A percentile compares a stretch with the other conserved stretches of the same genome.
phyloP scores from a whole-genome alignment of 2,888 invertebrate species.

The Anoplius nigerrimus region DNA sequence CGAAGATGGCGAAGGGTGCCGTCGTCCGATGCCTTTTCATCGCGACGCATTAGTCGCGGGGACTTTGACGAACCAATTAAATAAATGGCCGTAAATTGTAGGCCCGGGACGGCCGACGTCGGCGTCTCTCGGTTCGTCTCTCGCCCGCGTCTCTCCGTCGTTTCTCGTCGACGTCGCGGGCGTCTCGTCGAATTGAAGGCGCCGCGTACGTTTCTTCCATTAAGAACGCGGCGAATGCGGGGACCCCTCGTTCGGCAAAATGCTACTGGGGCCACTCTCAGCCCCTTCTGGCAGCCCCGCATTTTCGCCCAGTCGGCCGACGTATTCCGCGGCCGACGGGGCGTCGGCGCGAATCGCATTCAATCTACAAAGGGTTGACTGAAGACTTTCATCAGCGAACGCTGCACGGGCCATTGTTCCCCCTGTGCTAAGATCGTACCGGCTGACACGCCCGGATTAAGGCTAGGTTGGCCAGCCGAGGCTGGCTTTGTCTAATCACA shows the following conservation, averaged over 20 bases:
- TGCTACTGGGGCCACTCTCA: slow-evolving; percentile 43
- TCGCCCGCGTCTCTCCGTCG: too few relatives aligned
- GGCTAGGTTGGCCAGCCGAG: slow-evolving; percentile 2
- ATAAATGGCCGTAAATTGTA: slow-evolving; percentile 63
- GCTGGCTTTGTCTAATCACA: too few relatives aligned
- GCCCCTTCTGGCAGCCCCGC: slow-evolving; percentile 29
- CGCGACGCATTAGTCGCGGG: slow-evolving; percentile 39
- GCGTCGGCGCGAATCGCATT: slow-evolving; percentile 58
- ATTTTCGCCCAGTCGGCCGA: slow-evolving; percentile 30
- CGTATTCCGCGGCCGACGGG: slow-evolving; percentile 35
- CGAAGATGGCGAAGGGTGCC: slow-evolving; percentile 6
- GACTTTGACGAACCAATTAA: slow-evolving; percentile 61
- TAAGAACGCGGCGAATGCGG: slow-evolving; percentile 34
- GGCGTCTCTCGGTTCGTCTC: too few relatives aligned
- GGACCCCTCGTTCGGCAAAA: slow-evolving; percentile 33
- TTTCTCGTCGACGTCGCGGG: slow-evolving; percentile 38
- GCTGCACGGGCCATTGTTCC: slow-evolving; percentile 47
- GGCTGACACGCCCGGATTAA: slow-evolving; percentile 20
- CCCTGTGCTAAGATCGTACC: slow-evolving; percentile 39
- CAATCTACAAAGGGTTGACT: slow-evolving; percentile 58
- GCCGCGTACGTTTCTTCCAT: slow-evolving; percentile 56
- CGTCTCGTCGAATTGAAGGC: slow-evolving; percentile 14
- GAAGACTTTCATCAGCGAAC: slow-evolving; percentile 60
- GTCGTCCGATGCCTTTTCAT: slow-evolving; percentile 44
- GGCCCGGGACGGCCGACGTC: slow-evolving; percentile 21